Conservation (phyloP, 2,888 invertebrate species). For the Drosophila lacicola region DNA sequence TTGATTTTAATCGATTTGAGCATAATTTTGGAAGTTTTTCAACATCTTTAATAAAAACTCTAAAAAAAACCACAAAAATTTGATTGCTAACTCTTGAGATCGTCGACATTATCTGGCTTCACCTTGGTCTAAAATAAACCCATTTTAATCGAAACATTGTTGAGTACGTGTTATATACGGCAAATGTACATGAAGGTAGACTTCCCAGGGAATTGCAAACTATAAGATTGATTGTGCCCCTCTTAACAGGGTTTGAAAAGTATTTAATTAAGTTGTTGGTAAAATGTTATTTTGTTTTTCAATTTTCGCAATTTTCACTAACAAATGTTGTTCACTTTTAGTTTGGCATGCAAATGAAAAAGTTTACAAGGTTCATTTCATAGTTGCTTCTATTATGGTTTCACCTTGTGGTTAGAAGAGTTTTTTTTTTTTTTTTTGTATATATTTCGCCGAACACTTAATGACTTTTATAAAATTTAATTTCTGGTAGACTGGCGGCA, state of each 20-base stretch:
- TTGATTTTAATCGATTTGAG: no score
- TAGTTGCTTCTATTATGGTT: slow-evolving; percentile 6
- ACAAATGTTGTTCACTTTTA: slow-evolving; percentile 22
- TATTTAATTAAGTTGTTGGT: slow-evolving; percentile 13
- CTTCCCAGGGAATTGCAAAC: no score
- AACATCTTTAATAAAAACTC: no score
- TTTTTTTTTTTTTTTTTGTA: slow-evolving; percentile 3
- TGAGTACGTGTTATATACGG: no score
- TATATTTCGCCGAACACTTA: neutral
- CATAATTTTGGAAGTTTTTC: no score
- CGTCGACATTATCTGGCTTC: no score
- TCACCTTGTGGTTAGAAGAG: slow-evolving; percentile 5
- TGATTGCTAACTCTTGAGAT: no score
- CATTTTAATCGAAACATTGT: no score
- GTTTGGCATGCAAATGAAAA: slow-evolving; percentile 30
- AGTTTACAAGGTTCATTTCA: slow-evolving; percentile 15
- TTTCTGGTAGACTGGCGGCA: neutral
- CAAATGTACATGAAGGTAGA: no score
- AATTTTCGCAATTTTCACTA: neutral
- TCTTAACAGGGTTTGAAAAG: neutral
- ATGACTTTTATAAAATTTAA: slow-evolving; percentile 7
- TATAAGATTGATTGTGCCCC: neutral
- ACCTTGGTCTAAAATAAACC: no score
- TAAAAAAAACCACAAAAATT: no score
- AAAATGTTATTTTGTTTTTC: slow-evolving; percentile 8